phyloP scores from a whole-genome alignment of 2,797 vertebrate species.

The Orientallactaga sibirica region DNA sequence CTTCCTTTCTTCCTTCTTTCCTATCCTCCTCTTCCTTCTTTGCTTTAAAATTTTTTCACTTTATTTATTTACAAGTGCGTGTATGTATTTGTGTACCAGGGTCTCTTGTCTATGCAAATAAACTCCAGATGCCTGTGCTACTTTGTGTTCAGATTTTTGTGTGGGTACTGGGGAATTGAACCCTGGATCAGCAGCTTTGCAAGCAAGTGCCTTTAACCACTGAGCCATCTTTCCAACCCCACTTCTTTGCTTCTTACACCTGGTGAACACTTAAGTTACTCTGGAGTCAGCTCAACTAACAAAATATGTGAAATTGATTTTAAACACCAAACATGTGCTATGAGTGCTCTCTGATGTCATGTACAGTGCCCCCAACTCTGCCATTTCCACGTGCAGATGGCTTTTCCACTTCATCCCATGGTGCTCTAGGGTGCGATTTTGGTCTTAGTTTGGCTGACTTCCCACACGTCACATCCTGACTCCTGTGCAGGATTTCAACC shows the following conservation, averaged over 20 bases:
- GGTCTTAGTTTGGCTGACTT: slow-evolving; percentile 20
- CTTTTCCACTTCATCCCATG: neutral
- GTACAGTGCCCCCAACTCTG: neutral
- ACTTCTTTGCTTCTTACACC: neutral
- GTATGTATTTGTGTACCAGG: too few species aligned
- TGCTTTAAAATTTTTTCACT: too few species aligned
- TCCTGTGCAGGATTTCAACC: neutral
- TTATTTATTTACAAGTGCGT: too few species aligned
- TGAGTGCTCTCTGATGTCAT: neutral
- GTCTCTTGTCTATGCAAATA: too few species aligned
- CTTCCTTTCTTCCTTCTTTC: neutral
- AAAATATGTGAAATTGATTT: slow-evolving; percentile 52
- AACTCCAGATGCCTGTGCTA: too few species aligned
- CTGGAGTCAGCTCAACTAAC: slow-evolving; percentile 44
- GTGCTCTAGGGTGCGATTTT: neutral
- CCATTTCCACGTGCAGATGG: neutral
- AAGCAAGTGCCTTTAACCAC: too few species aligned
- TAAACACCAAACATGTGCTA: neutral
- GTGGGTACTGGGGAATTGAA: too few species aligned
- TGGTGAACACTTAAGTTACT: slow-evolving; percentile 21
- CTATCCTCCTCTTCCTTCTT: neutral
- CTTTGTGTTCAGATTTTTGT: too few species aligned
- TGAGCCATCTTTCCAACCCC: too few species aligned
- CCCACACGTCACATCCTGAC: neutral
- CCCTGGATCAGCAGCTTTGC: too few species aligned